These are phyloP conservation scores for Lepus europaeus DNA, from an alignment of 2,113 vertebrate genomes.

Conservation along the genomic window DNA sequence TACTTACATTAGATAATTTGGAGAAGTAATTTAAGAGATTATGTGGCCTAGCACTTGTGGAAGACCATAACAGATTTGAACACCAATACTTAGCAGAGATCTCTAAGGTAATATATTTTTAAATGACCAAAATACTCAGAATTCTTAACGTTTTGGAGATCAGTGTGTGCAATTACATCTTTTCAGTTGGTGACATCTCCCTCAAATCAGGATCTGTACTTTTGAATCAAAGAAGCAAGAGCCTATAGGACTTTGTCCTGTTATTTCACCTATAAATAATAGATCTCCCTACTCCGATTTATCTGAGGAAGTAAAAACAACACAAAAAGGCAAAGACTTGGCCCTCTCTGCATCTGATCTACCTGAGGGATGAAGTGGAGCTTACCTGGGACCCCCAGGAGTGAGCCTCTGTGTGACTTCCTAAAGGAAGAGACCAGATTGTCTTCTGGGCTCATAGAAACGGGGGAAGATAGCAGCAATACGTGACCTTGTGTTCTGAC, in stretches of 20 bases:
- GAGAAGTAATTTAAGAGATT: constrained; percentile 1
- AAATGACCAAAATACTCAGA: not conserved
- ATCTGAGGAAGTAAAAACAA: constrained; percentile 3
- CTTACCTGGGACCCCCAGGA: constrained; percentile 39
- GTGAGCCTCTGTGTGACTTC: constrained; percentile 6
- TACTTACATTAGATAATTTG: constrained; percentile 49
- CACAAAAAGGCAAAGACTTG: constrained; percentile 39
- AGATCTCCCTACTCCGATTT: constrained; percentile 38
- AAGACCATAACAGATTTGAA: constrained; percentile 57
- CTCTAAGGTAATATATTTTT: constrained; percentile 44
- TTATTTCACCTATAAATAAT: constrained; percentile 18
- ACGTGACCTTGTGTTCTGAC: constrained; percentile 60
- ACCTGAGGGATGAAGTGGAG: not conserved
- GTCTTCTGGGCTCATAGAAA: not conserved
- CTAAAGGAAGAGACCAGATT: constrained; percentile 12
- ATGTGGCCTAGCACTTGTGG: constrained; percentile 40
- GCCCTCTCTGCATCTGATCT: not conserved
- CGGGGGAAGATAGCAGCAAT: not conserved
- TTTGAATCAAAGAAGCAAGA: constrained; percentile 57
- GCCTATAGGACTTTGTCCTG: not conserved
- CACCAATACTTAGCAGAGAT: constrained; percentile 8
- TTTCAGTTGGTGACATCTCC: constrained; percentile 28
- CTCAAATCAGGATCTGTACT: constrained; percentile 44
- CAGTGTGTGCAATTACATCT: not conserved
- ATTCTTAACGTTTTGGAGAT: not conserved